Conservation (phyloP, 2,888 invertebrate genomes). For the Agrochola circellaris region DNA sequence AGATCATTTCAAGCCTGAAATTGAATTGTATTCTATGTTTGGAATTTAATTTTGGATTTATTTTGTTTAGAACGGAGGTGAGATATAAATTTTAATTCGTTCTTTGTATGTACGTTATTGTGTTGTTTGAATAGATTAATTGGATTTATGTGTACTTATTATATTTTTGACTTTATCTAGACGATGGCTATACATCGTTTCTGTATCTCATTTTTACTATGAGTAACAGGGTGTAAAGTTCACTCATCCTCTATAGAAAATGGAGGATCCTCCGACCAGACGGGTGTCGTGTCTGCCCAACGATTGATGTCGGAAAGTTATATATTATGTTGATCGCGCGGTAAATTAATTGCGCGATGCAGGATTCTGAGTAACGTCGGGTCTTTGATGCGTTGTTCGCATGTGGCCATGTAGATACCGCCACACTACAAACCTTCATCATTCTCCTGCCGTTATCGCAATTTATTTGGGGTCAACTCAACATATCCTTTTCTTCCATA, state of each 20-base stretch:
- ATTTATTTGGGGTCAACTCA: neutral
- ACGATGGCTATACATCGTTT: no score
- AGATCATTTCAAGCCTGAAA: slow-evolving; percentile 52
- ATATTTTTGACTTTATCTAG: neutral
- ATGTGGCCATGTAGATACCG: no score
- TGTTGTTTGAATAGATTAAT: neutral
- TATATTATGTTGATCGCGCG: no score
- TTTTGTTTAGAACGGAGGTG: slow-evolving; percentile 27
- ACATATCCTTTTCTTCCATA: neutral
- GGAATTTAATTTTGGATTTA: slow-evolving; percentile 22
- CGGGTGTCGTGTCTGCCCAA: no score
- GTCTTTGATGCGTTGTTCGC: no score
- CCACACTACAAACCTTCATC: neutral
- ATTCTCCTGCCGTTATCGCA: neutral
- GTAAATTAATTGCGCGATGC: no score
- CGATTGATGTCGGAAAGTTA: no score
- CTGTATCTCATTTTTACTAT: neutral
- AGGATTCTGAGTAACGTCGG: no score
- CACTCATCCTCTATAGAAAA: no score
- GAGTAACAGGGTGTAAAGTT: no score
- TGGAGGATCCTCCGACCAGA: no score
- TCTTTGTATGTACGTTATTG: neutral
- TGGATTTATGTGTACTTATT: neutral
- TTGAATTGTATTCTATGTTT: slow-evolving; percentile 40
- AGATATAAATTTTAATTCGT: slow-evolving; percentile 5